phyloP scores from a whole-genome alignment of 2,797 vertebrate genomes.

The Hemitrygon akajei region DNA sequence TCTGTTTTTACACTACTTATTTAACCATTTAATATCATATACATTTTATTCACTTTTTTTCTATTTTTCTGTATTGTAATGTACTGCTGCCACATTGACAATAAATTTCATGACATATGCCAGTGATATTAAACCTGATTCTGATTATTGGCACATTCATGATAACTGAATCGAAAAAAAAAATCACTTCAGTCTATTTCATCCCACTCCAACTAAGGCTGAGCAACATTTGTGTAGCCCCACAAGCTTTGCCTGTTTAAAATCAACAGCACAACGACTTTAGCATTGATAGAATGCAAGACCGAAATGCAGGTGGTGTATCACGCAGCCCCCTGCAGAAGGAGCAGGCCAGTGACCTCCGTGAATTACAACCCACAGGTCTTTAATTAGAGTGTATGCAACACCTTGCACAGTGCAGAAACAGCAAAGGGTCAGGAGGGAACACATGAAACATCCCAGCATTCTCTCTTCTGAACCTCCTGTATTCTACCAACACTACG shows the following conservation, averaged over 20 bases:
- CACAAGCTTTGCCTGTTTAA: not conserved
- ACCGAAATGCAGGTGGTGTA: not conserved
- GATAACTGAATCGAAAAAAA: not conserved
- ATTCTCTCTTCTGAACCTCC: not conserved
- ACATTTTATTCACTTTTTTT: no score
- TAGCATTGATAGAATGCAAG: not conserved
- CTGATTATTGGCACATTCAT: not conserved
- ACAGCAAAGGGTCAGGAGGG: not conserved
- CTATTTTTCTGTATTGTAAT: no score
- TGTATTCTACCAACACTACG: not conserved
- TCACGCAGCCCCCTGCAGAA: not conserved
- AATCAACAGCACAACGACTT: no score
- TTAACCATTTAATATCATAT: no score
- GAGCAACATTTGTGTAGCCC: not conserved
- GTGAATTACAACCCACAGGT: not conserved
- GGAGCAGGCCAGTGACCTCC: not conserved
- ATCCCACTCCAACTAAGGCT: not conserved
- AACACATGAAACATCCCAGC: not conserved
- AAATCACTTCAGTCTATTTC: not conserved
- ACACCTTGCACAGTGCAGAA: not conserved
- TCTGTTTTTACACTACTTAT: no score
- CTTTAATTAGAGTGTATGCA: not conserved
- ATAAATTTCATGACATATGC: no score
- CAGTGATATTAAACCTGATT: no score
- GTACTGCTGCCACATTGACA: no score